A percentile compares a stretch with the other conserved stretches of the same genome.
These are phyloP conservation scores for Leucophora obtusa DNA, from an alignment of 2,888 invertebrate species.

Conservation along the genomic window DNA sequence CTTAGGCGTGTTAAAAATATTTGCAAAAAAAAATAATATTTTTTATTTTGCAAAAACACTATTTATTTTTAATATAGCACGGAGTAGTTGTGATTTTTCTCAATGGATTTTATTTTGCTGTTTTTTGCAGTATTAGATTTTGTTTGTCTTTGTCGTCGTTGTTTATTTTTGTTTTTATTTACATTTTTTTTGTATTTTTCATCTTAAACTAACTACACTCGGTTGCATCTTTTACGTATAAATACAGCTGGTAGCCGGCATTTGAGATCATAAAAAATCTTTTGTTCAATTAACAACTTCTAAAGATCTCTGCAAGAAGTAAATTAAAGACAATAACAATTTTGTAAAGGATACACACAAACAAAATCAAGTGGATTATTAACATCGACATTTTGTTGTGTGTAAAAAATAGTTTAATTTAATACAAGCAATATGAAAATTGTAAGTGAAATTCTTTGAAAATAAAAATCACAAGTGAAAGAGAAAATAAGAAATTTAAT, in stretches of 20 bases:
- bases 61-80: constrained; percentile 29
- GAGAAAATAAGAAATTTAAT: neutral
- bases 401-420: constrained; percentile 45
- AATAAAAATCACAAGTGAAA: neutral
- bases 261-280: constrained; percentile 78
- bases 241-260: constrained; percentile 77
- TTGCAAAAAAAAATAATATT: neutral
- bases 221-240: constrained; percentile 71
- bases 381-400: constrained; percentile 20
- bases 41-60: constrained; percentile 33
- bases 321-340: constrained; percentile 11
- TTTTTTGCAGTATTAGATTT: constrained; percentile 38
- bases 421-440: constrained; percentile 70
- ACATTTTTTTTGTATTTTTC: constrained; percentile 23
- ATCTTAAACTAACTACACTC: constrained; percentile 49
- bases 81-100: constrained; percentile 33
- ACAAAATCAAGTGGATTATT: constrained; percentile 10
- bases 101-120: constrained; percentile 25
- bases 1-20: constrained; percentile 58
- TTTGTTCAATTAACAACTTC: constrained; percentile 76
- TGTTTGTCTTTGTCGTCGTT: constrained; percentile 49
- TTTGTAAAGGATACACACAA: constrained; percentile 45
- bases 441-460: constrained; percentile 69
- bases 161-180: constrained; percentile 10
- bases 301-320: constrained; percentile 59